Conservation (phyloP, 64 coral and sea anemone species). For the Montipora capricornis region DNA sequence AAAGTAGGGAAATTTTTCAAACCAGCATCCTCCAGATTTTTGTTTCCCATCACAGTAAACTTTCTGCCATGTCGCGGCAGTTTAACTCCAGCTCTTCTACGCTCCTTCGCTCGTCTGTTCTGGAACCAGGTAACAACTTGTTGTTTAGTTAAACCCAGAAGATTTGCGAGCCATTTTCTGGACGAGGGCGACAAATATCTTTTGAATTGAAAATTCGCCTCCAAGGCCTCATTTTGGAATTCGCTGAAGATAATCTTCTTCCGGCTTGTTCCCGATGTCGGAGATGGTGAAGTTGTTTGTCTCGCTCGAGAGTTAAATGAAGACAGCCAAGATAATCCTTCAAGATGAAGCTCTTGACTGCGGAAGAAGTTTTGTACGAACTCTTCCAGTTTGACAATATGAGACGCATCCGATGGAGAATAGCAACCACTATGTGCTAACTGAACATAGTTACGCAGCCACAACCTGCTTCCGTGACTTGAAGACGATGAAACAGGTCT, state of each 20-base stretch:
- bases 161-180: conserved; percentile 18
- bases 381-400: not conserved
- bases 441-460: not conserved
- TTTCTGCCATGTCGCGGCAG: not conserved
- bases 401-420: not conserved
- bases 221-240: not conserved
- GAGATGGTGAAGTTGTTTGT: not conserved
- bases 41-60: not conserved
- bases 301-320: not conserved
- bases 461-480: not conserved
- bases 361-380: conserved; percentile 33
- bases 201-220: conserved; percentile 32
- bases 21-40: not conserved
- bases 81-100: conserved; percentile 18
- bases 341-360: not conserved
- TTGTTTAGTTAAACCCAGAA: conserved; percentile 7
- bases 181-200: conserved; percentile 20
- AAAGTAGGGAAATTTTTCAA: not conserved
- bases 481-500: not conserved
- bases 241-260: conserved; percentile 17
- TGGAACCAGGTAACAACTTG: conserved; percentile 48
- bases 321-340: not conserved
- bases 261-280: not conserved
- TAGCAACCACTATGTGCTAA: not conserved
- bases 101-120: conserved; percentile 10